phyloP scores from a whole-genome alignment of 2,888 invertebrate genomes.

The Orthosia gracilis region DNA sequence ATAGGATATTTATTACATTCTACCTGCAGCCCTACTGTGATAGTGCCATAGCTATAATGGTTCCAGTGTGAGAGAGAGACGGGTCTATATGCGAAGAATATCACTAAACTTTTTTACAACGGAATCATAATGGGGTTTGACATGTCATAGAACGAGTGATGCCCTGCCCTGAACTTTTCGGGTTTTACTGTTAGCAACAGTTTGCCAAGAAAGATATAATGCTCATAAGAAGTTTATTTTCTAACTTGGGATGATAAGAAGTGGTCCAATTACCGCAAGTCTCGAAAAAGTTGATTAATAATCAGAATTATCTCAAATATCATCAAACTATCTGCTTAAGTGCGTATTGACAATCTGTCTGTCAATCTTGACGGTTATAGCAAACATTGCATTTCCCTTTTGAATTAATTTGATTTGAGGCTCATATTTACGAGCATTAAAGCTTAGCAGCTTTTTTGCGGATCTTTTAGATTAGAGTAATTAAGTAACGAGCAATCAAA shows the following conservation, averaged over 20 bases:
- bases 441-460: neutral
- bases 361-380: neutral
- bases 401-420: neutral
- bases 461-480: neutral
- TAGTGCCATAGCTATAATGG: too few relatives aligned
- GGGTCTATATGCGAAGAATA: too few relatives aligned
- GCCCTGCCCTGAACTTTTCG: neutral
- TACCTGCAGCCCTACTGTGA: too few relatives aligned
- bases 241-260: neutral
- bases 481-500: conserved; percentile 17
- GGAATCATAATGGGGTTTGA: too few relatives aligned
- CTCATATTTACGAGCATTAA: neutral
- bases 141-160: too few relatives aligned
- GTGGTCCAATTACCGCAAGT: neutral
- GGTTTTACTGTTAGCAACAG: neutral
- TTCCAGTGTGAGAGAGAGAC: too few relatives aligned
- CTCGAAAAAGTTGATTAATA: neutral
- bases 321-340: neutral
- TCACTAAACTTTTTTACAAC: too few relatives aligned
- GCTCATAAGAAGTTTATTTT: too few relatives aligned
- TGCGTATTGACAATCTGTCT: neutral
- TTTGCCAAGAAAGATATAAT: neutral
- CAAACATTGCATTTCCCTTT: conserved; percentile 6
- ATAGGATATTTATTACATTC: neutral
- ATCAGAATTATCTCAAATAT: neutral